phyloP scores from a whole-genome alignment of 2,113 vertebrate species.

The Calidris pygmaea region DNA sequence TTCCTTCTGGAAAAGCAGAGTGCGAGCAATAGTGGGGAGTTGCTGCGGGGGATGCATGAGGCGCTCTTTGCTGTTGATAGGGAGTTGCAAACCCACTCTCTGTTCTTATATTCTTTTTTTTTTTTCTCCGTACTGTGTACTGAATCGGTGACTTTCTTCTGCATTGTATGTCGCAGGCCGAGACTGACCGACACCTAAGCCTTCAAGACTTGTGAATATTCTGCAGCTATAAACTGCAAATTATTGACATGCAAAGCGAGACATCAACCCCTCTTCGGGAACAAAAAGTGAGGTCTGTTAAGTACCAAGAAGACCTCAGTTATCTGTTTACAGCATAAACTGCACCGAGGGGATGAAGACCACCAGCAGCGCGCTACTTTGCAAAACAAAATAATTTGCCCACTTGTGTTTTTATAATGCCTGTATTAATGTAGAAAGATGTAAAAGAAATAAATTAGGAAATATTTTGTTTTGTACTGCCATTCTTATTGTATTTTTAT shows the following conservation, averaged over 20 bases:
- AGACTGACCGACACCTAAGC: slow-evolving; percentile 86
- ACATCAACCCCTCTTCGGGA: slow-evolving; percentile 77
- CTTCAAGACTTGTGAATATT: slow-evolving; percentile 79
- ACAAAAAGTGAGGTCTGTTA: slow-evolving; percentile 77
- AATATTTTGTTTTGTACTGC: slow-evolving; percentile 83
- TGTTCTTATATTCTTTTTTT: not conserved
- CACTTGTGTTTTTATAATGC: slow-evolving; percentile 74
- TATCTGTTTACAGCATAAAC: slow-evolving; percentile 86
- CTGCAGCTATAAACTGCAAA: slow-evolving; percentile 82
- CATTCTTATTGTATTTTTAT: slow-evolving; percentile 85
- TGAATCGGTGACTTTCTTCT: slow-evolving; percentile 83
- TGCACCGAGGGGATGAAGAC: slow-evolving; percentile 78
- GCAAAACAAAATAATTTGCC: slow-evolving; percentile 71
- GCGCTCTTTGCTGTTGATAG: not conserved
- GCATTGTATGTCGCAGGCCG: slow-evolving; percentile 85
- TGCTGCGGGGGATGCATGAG: not conserved
- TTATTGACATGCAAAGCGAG: slow-evolving; percentile 81
- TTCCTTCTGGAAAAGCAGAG: not conserved
- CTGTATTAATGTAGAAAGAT: slow-evolving; percentile 79
- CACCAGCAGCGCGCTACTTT: slow-evolving; percentile 79
- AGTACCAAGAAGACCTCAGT: slow-evolving; percentile 73
- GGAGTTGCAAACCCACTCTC: not conserved
- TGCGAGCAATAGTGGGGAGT: not conserved
- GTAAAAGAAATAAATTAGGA: slow-evolving; percentile 79
- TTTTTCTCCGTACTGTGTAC: slow-evolving; percentile 42